Evolutionary conservation across 2,113 vertebrate species (phyloP), one percentile per base, ranked within the genome.

Genomic region (Salvator merianae): DNA sequence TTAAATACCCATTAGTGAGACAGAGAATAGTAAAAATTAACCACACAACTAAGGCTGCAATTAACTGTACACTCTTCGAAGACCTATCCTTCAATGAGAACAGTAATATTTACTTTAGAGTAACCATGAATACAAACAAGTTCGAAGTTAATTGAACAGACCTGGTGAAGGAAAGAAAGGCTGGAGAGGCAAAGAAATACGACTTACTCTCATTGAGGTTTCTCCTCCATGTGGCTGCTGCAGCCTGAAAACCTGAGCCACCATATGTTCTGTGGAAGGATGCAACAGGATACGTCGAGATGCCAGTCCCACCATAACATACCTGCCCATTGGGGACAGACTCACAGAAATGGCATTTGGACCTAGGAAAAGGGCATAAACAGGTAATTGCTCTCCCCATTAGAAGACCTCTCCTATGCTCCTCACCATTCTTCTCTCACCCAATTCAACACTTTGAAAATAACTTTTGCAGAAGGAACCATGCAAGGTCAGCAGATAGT

Each of bases 291-390:
- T 99, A 81, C 99, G 96, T 38, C 99, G 97, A 8, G 99, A 99
- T 86, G 98, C 99, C 94, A 99, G 92, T 55, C 99, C 99, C 63
- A 99, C 99, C 98, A 99, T 99, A 14, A 99, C 98, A 0, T 99
- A 99, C 65, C 98, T 98, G 90, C 99, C 98, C 98, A 99, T 98
- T 0, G 99, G 99, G 83, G 99, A 99, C 89, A 99, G 91, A 92
- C 98, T 99, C 83, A 99, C 99, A 0, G 99, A 99, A 95, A 99
- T 99, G 53, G 99, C 99, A 63, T 99, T 99, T 6, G 98, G 98
- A 93, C 98, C 98, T 99, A 76, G 0, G 30, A 24, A 89, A 70
- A 82, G 81, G 92, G 91, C 0, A 93, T 1, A 85, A 90, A 90
- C 7, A 91, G 3, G 34, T 77, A 2, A 84, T 78, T 87, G 50